A percentile compares a stretch with the other conserved stretches of the same genome.
Evolutionary conservation across 2,888 invertebrate species (phyloP).

Genomic region (Athalia cordata): DNA sequence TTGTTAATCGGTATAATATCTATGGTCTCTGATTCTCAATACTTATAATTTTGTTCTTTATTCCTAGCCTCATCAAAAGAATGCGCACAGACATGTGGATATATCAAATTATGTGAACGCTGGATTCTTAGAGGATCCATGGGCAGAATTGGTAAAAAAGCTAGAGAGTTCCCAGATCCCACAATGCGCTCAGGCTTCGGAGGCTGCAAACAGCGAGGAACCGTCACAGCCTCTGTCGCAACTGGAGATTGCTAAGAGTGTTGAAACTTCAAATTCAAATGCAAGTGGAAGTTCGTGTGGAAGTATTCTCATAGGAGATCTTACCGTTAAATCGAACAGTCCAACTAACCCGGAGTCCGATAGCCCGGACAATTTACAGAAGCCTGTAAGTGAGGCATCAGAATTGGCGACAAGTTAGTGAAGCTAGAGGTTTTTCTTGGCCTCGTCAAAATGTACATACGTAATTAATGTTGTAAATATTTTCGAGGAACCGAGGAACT

Average conservation of each 20-base stretch:
- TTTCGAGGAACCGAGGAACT: background rate
- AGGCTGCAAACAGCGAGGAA: no score
- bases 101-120: constrained; percentile 62
- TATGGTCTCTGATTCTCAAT: background rate
- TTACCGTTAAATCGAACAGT: constrained; percentile 21
- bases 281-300: constrained; percentile 13
- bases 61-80: constrained; percentile 55
- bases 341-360: background rate
- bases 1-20: background rate
- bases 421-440: background rate
- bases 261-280: background rate
- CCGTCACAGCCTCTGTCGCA: no score
- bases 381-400: constrained; percentile 34
- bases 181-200: no score
- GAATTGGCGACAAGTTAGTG: constrained; percentile 36
- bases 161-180: constrained; percentile 23
- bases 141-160: constrained; percentile 59
- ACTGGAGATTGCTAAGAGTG: background rate
- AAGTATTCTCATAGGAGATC: constrained; percentile 25
- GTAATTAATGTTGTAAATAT: constrained; percentile 15
- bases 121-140: constrained; percentile 64
- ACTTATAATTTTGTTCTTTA: background rate
- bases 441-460: background rate
- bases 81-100: constrained; percentile 50
- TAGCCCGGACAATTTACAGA: background rate